Percentiles rank a stretch among this genome's conserved stretches.
phyloP scores from a whole-genome alignment of 2,113 vertebrate genomes.

The Melanerpes aurifrons region DNA sequence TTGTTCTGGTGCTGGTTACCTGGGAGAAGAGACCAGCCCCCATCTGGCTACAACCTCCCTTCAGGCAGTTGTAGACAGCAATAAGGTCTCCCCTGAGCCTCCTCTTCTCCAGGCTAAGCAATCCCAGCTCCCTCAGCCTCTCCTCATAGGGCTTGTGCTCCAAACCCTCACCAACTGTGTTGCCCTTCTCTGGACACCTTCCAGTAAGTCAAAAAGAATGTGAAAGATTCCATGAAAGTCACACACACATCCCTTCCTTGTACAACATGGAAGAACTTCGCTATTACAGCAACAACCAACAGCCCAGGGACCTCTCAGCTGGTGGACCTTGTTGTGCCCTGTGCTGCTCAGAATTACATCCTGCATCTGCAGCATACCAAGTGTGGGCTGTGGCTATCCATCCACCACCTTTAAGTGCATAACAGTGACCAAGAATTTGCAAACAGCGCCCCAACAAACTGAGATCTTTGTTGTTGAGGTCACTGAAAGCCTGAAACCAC shows the following conservation, averaged over 20 bases:
- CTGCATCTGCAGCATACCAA: rapidly evolving
- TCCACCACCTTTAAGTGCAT: neutral
- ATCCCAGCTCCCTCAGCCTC: no score
- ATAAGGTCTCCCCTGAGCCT: no score
- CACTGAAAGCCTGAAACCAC: neutral
- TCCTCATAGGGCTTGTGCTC: no score
- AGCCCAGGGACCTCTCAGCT: neutral
- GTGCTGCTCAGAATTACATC: neutral
- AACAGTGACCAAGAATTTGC: neutral
- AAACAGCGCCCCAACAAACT: neutral
- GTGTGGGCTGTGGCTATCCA: neutral
- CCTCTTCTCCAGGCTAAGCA: no score
- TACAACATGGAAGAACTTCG: neutral
- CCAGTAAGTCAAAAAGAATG: neutral
- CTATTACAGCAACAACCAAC: neutral
- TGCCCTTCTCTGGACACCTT: no score
- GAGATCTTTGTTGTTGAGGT: neutral
- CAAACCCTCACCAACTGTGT: no score
- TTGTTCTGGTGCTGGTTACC: no score
- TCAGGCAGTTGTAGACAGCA: no score
- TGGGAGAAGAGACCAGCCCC: no score
- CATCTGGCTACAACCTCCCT: no score
- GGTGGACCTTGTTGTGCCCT: neutral
- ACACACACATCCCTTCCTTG: neutral
- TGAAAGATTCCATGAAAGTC: neutral